Base-by-base conservation (phyloP, 2,797 vertebrate species). In the Petrocephalus sullivani region DNA sequence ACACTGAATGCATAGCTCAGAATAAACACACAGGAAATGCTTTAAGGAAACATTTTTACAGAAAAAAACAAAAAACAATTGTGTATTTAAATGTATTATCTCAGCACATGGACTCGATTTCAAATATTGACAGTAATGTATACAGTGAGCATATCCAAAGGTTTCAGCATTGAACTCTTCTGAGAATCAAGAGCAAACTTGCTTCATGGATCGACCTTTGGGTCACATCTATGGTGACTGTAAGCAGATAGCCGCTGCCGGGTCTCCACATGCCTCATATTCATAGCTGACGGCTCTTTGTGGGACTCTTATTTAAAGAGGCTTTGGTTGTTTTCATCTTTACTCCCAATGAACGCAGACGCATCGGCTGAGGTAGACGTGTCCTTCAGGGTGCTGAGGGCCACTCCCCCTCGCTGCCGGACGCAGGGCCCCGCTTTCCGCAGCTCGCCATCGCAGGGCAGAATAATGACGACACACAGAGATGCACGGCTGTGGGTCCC, bases 401-500 rank as follows among this genome's bases (percentile, higher is more conserved):
- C 71, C 14, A 3, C 16, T 16, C 64, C 12, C 10, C 1, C 71
- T 41, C 71, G 41, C 41, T 2, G 33, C 37, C 37, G 9, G 71
- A 3, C 41, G 71, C 71, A 28, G 19, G 33, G 33, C 14, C 41
- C 33, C 33, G 7, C 7, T 46, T 78, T 78, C 37, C 41, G 6
- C 19, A 19, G 41, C 41, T 46, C 33, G 19, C 16, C 37, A 7
- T 78, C 37, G 46, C 41, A 78, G 37, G 6, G 16, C 23, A 49
- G 10, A 64, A 85, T 21, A 85, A 88, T 2, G 12, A 88, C 41
- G 19, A 88, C 21, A 84, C 33, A 78, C 33, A 46, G 71, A 49
- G 33, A 57, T 57, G 9, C n/a, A 9, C 16, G 12, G 51, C 33
- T n/a, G 87, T 81, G 85, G 91, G 23, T 92, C 92, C 94, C 94